A percentile compares a stretch with the other conserved stretches of the same genome.
Conservation (phyloP, 2,797 vertebrate species). For the Kryptopterus vitreolus region DNA sequence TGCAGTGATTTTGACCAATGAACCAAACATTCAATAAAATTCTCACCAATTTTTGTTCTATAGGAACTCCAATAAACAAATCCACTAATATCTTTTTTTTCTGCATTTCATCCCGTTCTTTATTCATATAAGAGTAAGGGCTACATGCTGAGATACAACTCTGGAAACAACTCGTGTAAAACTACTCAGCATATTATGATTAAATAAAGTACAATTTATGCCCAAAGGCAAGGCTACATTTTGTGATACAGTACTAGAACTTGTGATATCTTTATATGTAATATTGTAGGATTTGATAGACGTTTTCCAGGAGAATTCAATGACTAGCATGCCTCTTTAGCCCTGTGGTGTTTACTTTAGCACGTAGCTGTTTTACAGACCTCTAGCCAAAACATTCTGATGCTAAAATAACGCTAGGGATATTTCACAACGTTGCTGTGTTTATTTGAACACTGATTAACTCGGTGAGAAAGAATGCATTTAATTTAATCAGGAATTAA, state of each 20-base stretch:
- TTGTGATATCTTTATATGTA: not conserved
- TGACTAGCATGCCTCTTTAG: not conserved
- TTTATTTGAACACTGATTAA: not conserved
- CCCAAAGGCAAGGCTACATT: not conserved
- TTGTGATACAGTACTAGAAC: not conserved
- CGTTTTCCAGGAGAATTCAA: not conserved
- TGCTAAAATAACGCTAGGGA: not conserved
- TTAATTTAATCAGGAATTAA: not conserved
- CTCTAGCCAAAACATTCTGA: not conserved
- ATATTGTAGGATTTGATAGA: not conserved
- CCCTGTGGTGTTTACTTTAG: not conserved
- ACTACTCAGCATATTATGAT: not conserved
- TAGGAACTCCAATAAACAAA: too few species aligned
- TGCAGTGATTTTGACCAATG: not conserved
- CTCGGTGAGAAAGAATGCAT: not conserved
- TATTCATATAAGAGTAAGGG: not conserved
- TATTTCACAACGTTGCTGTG: not conserved
- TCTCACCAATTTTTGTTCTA: not conserved
- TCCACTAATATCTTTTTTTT: not conserved
- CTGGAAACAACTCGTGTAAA: not conserved
- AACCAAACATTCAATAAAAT: not conserved
- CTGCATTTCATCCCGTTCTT: not conserved
- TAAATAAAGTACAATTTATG: not conserved
- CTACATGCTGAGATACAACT: not conserved
- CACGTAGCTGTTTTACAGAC: not conserved